Conservation (phyloP, 1,140 invertebrate genomes). For the Megathymus violae region DNA sequence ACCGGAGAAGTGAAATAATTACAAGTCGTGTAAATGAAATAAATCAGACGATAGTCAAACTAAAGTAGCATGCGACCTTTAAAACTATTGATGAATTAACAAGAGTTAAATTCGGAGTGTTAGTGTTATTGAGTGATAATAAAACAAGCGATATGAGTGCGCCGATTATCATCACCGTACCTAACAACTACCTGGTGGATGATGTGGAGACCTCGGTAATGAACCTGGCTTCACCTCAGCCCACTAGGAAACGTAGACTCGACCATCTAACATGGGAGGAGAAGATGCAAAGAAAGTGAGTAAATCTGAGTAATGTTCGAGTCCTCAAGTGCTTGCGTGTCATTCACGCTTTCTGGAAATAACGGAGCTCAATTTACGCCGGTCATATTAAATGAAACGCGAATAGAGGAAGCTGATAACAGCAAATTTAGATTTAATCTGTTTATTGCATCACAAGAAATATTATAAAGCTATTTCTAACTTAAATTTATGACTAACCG, state of each 20-base stretch:
- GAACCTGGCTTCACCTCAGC: conserved; percentile 68
- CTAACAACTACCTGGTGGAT: conserved; percentile 84
- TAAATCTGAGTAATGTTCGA: conserved; percentile 43
- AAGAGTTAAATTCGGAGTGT: conserved; percentile 52
- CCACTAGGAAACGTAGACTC: conserved; percentile 87
- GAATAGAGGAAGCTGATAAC: not conserved
- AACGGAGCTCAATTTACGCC: conserved; percentile 26
- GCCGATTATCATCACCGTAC: conserved; percentile 82
- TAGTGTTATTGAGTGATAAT: conserved; percentile 45
- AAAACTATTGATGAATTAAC: conserved; percentile 32
- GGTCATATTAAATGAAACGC: conserved; percentile 2
- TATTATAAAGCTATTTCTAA: too few relatives aligned
- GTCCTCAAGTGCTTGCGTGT: conserved; percentile 73
- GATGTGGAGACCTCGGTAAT: conserved; percentile 78
- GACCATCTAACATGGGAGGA: conserved; percentile 93
- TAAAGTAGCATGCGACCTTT: conserved; percentile 42
- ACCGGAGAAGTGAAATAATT: conserved; percentile 55
- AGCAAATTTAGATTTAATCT: not conserved
- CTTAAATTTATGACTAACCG: too few relatives aligned
- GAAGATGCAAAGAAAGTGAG: conserved; percentile 91
- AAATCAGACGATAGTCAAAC: conserved; percentile 37
- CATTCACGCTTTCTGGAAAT: conserved; percentile 32
- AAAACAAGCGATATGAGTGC: conserved; percentile 70
- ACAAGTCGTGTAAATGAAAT: conserved; percentile 59
- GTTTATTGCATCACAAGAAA: not conserved